These are phyloP conservation scores for Hyppa rectilinea DNA, from an alignment of 2,888 invertebrate genomes.

Conservation along the genomic window DNA sequence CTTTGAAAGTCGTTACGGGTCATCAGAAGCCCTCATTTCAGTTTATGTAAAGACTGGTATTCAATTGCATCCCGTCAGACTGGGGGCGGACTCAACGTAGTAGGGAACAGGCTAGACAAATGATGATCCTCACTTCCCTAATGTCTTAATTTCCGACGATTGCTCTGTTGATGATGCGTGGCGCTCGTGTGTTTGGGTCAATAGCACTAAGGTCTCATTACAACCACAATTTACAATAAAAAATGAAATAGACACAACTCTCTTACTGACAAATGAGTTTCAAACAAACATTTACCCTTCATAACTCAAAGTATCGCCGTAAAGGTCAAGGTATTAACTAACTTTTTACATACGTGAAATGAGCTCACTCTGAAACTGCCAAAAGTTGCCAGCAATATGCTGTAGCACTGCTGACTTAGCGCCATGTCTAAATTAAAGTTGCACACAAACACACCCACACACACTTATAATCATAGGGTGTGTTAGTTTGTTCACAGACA, in stretches of 20 bases:
- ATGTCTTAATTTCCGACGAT: too few relatives aligned
- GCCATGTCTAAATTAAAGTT: constrained; percentile 54
- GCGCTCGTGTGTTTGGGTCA: too few relatives aligned
- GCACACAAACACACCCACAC: constrained; percentile 20
- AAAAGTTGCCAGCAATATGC: constrained; percentile 48
- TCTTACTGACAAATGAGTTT: constrained; percentile 33
- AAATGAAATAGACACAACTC: neutral
- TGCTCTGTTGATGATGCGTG: too few relatives aligned
- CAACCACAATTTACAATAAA: neutral
- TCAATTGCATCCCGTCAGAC: too few relatives aligned
- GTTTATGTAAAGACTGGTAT: too few relatives aligned
- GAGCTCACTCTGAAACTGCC: constrained; percentile 36
- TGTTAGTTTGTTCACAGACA: constrained; percentile 1
- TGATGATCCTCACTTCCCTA: too few relatives aligned
- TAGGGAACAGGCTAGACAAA: too few relatives aligned
- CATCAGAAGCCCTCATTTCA: too few relatives aligned
- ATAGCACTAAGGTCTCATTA: too few relatives aligned
- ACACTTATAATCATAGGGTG: neutral
- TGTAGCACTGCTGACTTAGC: constrained; percentile 41
- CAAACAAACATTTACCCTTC: constrained; percentile 11
- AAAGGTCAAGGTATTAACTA: constrained; percentile 47
- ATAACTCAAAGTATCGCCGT: constrained; percentile 40
- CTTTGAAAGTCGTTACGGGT: too few relatives aligned
- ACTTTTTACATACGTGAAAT: constrained; percentile 45
- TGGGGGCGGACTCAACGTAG: too few relatives aligned